Base-by-base conservation (phyloP, 2,888 invertebrate species). In the Ctena decussata region DNA sequence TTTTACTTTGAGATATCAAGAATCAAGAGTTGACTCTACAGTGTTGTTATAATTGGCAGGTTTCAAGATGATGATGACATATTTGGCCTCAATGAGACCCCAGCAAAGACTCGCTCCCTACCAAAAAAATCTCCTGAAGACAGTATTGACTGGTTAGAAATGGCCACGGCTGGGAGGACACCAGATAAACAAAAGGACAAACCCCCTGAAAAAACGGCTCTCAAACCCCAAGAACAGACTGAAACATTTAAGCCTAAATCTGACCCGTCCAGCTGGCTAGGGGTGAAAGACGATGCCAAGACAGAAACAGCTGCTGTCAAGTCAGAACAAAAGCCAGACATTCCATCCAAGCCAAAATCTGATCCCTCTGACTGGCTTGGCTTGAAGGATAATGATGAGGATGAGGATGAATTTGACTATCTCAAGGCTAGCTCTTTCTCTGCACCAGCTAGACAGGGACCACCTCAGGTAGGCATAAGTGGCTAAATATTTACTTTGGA, bases 341-440 rank as follows among this genome's bases (percentile, higher is more conserved):
- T 80, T 6, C 83, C 85, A 12, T 32, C 87, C 12, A 91, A 91
- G 57, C 85, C 91, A 18, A 85, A 89, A 46, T 86, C 91, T 30
- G 90, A 79, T 12, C 76, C 84, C 21, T 82, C 89, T 57, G 90
- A 90, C 65, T 90, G 90, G 90, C 80, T 90, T 5, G 93, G 93
- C 8, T 74, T 92, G 46, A 90, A 89, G 57, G 90, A 90, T 77
- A 92, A 93, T 69, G 92, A 93, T 76, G 92, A 93, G 74, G 91
- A 90, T 97, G 98, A 89, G 96, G 97, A 89, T 39, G 86, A 96
- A 97, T 93, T 95, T 98, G 90, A 90, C 80, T 86, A 70, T 35
- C 81, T 86, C 32, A 84, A 86, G 65, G 35, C 80, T 18, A 86
- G 86, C 21, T 89, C 89, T 32, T 84, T 86, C 71, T 89, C 89